Conservation (phyloP, 2,113 vertebrate species). For the Triplophysa dalaica region DNA sequence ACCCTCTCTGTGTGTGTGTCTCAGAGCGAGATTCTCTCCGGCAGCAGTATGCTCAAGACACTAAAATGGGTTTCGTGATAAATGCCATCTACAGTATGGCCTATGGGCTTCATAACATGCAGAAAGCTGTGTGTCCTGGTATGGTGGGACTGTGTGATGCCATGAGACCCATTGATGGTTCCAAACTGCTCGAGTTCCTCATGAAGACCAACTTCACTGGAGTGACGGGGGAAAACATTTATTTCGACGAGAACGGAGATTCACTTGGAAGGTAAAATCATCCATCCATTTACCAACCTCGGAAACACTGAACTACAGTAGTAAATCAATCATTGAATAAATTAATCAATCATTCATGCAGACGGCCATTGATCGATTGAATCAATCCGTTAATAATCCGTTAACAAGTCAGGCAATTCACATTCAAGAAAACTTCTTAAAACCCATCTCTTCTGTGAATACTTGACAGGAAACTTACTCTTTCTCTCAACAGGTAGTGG, state of each 20-base stretch:
- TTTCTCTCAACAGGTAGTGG: no score
- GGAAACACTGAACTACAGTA: no score
- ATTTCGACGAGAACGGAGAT: slow-evolving; percentile 95
- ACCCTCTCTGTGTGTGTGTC: slow-evolving; percentile 2
- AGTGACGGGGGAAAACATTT: slow-evolving; percentile 91
- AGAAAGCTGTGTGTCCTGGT: slow-evolving; percentile 84
- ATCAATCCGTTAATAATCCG: not conserved
- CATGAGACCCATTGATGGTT: slow-evolving; percentile 93
- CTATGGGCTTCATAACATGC: slow-evolving; percentile 96
- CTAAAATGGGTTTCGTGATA: slow-evolving; percentile 99
- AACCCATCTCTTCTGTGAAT: no score
- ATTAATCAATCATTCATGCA: not conserved
- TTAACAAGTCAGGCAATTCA: not conserved
- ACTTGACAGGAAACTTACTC: no score
- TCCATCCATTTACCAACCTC: not conserved
- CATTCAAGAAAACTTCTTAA: no score
- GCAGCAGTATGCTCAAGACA: slow-evolving; percentile 95
- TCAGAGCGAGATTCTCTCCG: slow-evolving; percentile 85
- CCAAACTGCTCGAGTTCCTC: slow-evolving; percentile 90
- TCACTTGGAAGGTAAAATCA: slow-evolving; percentile 89
- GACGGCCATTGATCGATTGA: not conserved
- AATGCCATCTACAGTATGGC: slow-evolving; percentile 99
- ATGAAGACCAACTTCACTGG: slow-evolving; percentile 98
- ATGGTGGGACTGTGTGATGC: slow-evolving; percentile 87
- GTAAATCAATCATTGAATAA: not conserved